Conservation (phyloP, 2,797 vertebrate genomes). For the Myiotriccus ornatus region DNA sequence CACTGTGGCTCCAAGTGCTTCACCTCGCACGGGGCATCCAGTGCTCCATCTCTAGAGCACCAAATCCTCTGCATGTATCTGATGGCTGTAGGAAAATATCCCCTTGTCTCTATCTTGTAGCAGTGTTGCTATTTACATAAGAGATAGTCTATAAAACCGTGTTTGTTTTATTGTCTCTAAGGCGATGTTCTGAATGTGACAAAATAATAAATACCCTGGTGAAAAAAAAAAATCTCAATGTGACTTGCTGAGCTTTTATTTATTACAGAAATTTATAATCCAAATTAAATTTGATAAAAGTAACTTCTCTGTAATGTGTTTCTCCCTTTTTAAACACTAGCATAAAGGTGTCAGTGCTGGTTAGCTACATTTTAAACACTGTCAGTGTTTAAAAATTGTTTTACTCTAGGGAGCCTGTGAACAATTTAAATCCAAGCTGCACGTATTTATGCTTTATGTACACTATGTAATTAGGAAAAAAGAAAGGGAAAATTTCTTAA, state of each 20-base stretch:
- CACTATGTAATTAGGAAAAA: slow-evolving; percentile 1
- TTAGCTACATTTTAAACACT: slow-evolving; percentile 35
- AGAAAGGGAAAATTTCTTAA: not conserved
- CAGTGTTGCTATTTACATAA: not conserved
- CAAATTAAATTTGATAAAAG: slow-evolving; percentile 69
- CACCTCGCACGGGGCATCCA: not conserved
- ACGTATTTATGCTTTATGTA: not conserved
- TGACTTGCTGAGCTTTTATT: slow-evolving; percentile 52
- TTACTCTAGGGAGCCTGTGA: not conserved
- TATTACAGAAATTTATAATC: slow-evolving; percentile 55
- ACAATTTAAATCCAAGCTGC: slow-evolving; percentile 34
- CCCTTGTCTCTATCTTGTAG: not conserved
- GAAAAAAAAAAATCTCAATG: not conserved
- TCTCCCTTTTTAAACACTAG: slow-evolving; percentile 9
- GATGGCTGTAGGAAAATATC: not conserved
- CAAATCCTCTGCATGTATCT: not conserved
- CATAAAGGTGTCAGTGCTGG: slow-evolving; percentile 38
- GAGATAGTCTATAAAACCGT: not conserved
- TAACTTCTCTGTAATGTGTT: slow-evolving; percentile 28
- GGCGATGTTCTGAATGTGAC: slow-evolving; percentile 32
- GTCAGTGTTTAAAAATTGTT: slow-evolving; percentile 18
- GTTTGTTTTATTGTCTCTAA: slow-evolving; percentile 17
- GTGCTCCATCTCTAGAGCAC: not conserved
- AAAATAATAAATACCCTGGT: not conserved
- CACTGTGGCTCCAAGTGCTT: not conserved